These are phyloP conservation scores for Cephus sareptanus DNA, from an alignment of 2,888 invertebrate genomes.

Conservation along the genomic window DNA sequence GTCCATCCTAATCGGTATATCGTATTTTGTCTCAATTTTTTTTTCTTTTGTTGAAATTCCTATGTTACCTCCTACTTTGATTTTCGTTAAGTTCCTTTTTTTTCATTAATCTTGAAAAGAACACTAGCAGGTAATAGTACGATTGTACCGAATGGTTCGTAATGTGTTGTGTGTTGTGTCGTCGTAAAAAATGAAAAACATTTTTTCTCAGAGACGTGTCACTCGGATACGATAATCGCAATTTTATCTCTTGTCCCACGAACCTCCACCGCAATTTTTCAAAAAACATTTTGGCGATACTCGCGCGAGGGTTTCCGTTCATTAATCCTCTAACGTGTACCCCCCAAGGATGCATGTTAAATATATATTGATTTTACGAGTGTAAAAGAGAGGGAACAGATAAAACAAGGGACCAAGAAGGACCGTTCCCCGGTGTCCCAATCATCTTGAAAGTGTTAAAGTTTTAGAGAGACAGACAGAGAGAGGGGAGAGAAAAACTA, in stretches of 20 bases:
- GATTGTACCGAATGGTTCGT: background rate
- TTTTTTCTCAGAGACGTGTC: background rate
- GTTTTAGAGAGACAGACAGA: background rate
- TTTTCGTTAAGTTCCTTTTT: background rate
- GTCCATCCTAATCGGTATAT: background rate
- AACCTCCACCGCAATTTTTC: background rate
- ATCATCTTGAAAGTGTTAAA: background rate
- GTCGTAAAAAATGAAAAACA: background rate
- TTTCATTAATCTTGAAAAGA: background rate
- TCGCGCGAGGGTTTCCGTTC: background rate
- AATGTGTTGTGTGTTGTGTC: background rate
- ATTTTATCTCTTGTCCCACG: background rate
- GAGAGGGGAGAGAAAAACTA: background rate
- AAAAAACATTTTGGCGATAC: background rate
- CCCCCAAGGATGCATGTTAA: background rate
- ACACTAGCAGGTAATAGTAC: no score
- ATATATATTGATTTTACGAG: background rate
- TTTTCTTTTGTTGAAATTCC: background rate
- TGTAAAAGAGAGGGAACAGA: background rate
- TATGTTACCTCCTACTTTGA: background rate
- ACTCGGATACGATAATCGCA: background rate
- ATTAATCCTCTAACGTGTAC: background rate
- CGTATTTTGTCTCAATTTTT: background rate
- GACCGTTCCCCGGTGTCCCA: background rate
- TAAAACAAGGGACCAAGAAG: background rate